Percentiles rank a stretch among this genome's conserved stretches.
Conservation (phyloP, 2,888 invertebrate genomes). For the Pseudococcus viburni region DNA sequence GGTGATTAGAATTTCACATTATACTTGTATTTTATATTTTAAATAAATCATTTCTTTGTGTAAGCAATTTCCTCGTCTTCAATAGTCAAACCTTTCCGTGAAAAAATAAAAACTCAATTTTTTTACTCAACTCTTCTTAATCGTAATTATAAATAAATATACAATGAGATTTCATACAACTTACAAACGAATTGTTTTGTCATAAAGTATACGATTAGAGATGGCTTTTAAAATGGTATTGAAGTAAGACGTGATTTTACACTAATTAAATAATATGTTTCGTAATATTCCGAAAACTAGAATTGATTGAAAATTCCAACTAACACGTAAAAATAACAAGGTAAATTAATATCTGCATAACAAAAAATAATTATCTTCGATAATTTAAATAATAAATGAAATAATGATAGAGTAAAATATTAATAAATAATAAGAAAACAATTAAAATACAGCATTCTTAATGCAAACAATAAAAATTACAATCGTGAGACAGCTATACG, state of each 20-base stretch:
- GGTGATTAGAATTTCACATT: neutral
- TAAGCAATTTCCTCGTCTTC: no score
- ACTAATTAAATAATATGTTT: slow-evolving; percentile 1
- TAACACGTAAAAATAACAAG: slow-evolving; percentile 12
- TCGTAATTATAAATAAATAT: neutral
- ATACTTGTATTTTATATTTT: neutral
- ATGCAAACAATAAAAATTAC: slow-evolving; percentile 27
- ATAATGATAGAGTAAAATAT: slow-evolving; percentile 13
- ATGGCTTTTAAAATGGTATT: slow-evolving; percentile 12
- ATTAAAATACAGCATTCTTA: slow-evolving; percentile 52
- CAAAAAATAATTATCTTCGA: slow-evolving; percentile 29
- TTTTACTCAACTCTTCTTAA: slow-evolving; percentile 5
- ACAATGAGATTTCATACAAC: slow-evolving; percentile 34
- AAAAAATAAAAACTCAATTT: neutral
- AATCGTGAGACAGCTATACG: neutral
- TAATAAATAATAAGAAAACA: slow-evolving; percentile 21
- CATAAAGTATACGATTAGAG: slow-evolving; percentile 9
- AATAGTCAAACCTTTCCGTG: neutral
- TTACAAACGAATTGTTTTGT: neutral
- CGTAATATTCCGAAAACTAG: neutral
- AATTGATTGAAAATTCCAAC: slow-evolving; percentile 3
- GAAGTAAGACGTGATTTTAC: neutral
- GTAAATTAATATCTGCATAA: slow-evolving; percentile 15
- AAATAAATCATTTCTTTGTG: neutral
- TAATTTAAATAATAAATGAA: slow-evolving; percentile 24